phyloP scores from a whole-genome alignment of 2,888 invertebrate genomes.

The Entomobrya proxima region DNA sequence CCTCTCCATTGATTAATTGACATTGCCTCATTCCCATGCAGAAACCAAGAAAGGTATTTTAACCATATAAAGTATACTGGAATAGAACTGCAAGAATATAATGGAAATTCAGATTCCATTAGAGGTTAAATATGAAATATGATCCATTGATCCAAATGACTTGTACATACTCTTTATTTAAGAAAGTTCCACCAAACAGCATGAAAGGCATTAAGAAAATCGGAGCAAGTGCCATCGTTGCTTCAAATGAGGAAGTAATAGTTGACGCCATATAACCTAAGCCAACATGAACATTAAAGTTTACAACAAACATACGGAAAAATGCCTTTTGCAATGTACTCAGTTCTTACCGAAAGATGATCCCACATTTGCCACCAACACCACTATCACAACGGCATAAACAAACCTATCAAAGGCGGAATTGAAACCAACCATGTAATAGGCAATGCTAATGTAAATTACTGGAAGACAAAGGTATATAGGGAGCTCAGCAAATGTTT shows the following conservation, averaged over 20 bases:
- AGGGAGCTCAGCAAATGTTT: slow-evolving; percentile 92
- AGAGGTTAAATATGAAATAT: background rate
- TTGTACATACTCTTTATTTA: slow-evolving; percentile 88
- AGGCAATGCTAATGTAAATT: slow-evolving; percentile 88
- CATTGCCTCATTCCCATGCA: slow-evolving; percentile 92
- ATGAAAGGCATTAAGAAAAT: slow-evolving; percentile 94
- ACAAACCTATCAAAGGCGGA: slow-evolving; percentile 82
- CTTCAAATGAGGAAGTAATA: slow-evolving; percentile 80
- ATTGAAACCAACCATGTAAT: slow-evolving; percentile 92
- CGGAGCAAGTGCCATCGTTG: slow-evolving; percentile 93
- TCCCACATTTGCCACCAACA: slow-evolving; percentile 91
- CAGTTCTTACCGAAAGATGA: slow-evolving; percentile 87
- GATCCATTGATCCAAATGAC: background rate
- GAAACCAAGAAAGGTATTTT: slow-evolving; percentile 94
- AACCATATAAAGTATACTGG: slow-evolving; percentile 91
- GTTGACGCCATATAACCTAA: slow-evolving; percentile 95
- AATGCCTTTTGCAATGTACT: background rate
- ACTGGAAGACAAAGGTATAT: slow-evolving; percentile 89
- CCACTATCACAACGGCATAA: slow-evolving; percentile 83
- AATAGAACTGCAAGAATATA: slow-evolving; percentile 35
- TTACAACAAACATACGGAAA: too few relatives aligned
- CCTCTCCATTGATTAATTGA: slow-evolving; percentile 93
- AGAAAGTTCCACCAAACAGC: slow-evolving; percentile 95
- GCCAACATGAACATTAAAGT: too few relatives aligned
- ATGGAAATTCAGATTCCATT: background rate